Conservation (phyloP, 2,888 invertebrate species). For the Calliscelio sp. region DNA sequence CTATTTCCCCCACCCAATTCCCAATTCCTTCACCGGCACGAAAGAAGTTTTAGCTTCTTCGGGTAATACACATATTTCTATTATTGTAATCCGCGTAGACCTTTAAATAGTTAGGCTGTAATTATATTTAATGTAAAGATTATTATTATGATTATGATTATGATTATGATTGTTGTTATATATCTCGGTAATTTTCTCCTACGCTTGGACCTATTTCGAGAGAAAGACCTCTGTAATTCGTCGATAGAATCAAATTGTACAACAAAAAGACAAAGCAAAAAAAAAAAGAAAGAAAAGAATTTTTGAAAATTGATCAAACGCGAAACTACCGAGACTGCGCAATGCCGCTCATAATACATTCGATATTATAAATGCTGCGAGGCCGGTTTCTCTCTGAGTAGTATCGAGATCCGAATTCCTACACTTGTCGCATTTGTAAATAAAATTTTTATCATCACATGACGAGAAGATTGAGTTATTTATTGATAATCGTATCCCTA, state of each 20-base stretch:
- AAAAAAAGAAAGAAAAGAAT: no score
- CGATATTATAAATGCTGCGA: slow-evolving; percentile 62
- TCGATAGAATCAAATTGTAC: slow-evolving; percentile 41
- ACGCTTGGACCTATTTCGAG: slow-evolving; percentile 81
- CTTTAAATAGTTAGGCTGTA: slow-evolving; percentile 80
- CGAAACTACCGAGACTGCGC: slow-evolving; percentile 26
- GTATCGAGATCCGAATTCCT: slow-evolving; percentile 84
- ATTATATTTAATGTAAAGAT: slow-evolving; percentile 84
- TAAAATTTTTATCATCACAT: slow-evolving; percentile 86
- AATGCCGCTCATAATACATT: slow-evolving; percentile 35
- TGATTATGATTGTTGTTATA: slow-evolving; percentile 81
- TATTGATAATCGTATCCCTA: no score
- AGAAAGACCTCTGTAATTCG: slow-evolving; percentile 73
- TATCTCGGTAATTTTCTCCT: slow-evolving; percentile 82
- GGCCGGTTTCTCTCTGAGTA: slow-evolving; percentile 81
- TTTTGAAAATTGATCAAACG: background rate
- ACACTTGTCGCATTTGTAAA: slow-evolving; percentile 86
- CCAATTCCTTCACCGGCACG: slow-evolving; percentile 63
- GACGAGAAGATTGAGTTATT: slow-evolving; percentile 39
- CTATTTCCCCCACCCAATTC: slow-evolving; percentile 17
- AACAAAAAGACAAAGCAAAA: slow-evolving; percentile 5
- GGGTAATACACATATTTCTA: slow-evolving; percentile 82
- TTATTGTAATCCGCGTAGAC: slow-evolving; percentile 83
- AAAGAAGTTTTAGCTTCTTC: slow-evolving; percentile 60
- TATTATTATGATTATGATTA: no score